Evolutionary conservation across 2,797 vertebrate genomes (phyloP).

Genomic region (Chiropotes sagulatus): DNA sequence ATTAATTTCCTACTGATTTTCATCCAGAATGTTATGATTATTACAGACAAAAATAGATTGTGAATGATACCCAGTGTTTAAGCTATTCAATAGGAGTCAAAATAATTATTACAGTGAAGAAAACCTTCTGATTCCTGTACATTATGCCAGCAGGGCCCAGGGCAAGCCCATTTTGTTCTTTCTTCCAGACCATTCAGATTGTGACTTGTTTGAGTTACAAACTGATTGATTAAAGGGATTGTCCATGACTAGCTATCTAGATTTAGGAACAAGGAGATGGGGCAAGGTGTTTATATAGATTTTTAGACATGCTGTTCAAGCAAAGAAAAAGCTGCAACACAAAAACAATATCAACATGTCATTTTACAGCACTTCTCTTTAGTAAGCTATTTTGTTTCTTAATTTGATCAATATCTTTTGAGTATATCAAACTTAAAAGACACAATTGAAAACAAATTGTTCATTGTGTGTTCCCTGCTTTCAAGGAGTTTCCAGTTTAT

Average conservation of each 20-base stretch:
- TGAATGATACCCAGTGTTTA: background rate
- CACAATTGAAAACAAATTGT: background rate
- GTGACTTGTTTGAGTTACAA: background rate
- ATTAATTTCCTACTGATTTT: background rate
- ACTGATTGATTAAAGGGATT: background rate
- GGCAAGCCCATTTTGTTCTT: background rate
- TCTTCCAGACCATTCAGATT: background rate
- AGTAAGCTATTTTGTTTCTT: background rate
- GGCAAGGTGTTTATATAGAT: background rate
- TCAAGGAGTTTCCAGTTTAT: background rate
- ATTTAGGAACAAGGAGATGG: background rate
- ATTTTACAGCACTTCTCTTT: background rate
- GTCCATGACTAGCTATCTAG: background rate
- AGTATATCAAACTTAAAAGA: background rate
- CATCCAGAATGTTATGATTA: background rate
- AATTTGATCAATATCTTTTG: background rate
- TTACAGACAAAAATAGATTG: background rate
- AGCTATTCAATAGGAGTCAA: background rate
- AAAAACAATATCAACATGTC: background rate
- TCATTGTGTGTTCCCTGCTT: background rate
- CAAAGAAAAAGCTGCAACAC: background rate
- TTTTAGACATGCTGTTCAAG: background rate
- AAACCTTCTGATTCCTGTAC: background rate
- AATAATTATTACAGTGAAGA: background rate
- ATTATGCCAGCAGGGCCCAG: background rate